These are phyloP conservation scores for Bombycilla garrulus DNA, from an alignment of 2,113 vertebrate species.

Conservation along the genomic window DNA sequence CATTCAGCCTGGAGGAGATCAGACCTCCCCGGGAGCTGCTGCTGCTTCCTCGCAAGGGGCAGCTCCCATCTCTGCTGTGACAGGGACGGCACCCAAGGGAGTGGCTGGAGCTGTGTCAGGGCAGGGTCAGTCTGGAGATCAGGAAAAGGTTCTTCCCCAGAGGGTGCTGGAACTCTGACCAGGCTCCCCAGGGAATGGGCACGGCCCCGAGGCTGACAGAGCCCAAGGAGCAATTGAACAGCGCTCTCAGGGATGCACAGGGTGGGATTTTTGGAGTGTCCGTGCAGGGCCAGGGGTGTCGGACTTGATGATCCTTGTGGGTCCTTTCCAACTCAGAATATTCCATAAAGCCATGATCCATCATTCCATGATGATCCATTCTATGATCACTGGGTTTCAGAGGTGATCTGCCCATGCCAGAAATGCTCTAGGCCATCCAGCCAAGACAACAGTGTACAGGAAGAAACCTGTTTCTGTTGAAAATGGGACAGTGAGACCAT, in stretches of 20 bases:
- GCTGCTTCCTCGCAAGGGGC: not conserved
- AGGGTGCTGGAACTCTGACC: not conserved
- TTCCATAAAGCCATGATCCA: not conserved
- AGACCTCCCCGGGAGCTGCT: not conserved
- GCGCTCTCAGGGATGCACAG: rapidly evolving
- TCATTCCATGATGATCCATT: not conserved
- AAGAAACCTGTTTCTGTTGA: not conserved
- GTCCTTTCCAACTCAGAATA: not conserved
- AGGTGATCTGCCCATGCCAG: not conserved
- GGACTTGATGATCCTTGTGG: not conserved
- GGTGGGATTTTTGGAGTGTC: not conserved
- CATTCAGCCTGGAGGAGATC: not conserved
- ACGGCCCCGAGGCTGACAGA: not conserved
- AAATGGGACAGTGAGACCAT: not conserved
- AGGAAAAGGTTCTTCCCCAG: not conserved
- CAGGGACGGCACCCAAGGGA: not conserved
- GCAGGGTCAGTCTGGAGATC: rapidly evolving
- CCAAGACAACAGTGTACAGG: not conserved
- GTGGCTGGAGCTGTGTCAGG: rapidly evolving
- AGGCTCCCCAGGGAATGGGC: not conserved
- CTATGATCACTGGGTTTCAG: not conserved
- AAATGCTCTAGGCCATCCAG: not conserved
- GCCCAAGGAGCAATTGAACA: rapidly evolving
- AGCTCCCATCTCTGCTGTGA: not conserved
- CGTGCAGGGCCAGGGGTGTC: not conserved